Evolutionary conservation across 2,888 invertebrate species (phyloP), one percentile per base, ranked within the genome.

Genomic region (Lomographa bimaculata): DNA sequence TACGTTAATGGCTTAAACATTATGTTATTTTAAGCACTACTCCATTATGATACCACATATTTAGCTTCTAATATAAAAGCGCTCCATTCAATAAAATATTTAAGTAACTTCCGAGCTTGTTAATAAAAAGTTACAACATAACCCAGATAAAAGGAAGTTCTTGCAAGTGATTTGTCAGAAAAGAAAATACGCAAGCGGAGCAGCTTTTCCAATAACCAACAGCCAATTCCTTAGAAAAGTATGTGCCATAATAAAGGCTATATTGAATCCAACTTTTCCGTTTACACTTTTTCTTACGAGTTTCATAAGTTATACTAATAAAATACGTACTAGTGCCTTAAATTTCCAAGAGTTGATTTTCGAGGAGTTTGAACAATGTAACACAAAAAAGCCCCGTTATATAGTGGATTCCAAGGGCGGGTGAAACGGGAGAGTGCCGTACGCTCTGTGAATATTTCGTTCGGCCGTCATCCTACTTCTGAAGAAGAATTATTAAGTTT

Each of bases 401-500:
- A 76, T 76, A 76, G 71, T 78, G 71, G 71, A 72, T 75, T 64
- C 51, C 67, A 71, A 79, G 76, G 75, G 71, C 62, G 73, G 71
- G 74, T 77, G 76, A 71, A 62, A 54, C 55, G 59, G 56, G 59
- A 69, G 71, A 48, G 50, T 32, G 29, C 49, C 49, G 51, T 79
- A 86, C 85, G 85, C 83, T 73, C 78, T 65, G 79, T 84, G 87
- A 87, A 89, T 86, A 89, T 86, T 87, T 82, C 77, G 69, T 70
- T 75, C 79, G 83, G 71, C 83, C 82, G 79, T 82, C 87, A 87
- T 83, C 80, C 81, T 64, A 84, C 84, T 87, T 86, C 79, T 73
- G 76, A 87, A 86, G 87, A 89, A 87, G 89, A 87, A 89, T 89
- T 89, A 89, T 87, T 87, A 89, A 89, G 84, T 89, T 89, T 79